Evolutionary conservation across 1,140 invertebrate genomes (phyloP).

Genomic region (Halesus radiatus): DNA sequence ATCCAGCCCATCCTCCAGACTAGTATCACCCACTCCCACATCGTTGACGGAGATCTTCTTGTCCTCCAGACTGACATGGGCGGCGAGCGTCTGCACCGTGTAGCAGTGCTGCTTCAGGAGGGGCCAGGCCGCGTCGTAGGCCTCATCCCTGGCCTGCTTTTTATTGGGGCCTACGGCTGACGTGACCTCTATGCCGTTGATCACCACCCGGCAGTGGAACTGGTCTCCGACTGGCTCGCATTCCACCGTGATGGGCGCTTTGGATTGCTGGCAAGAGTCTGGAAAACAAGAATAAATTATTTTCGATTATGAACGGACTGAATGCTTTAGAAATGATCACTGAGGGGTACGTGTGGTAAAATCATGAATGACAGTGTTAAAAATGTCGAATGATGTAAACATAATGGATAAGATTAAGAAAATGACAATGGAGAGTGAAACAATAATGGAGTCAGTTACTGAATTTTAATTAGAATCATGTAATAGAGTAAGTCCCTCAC

Average conservation of each 20-base stretch:
- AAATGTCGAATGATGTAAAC: too few relatives aligned
- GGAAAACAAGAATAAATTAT: not conserved
- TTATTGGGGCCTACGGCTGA: conserved; percentile 13
- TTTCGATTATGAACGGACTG: too few relatives aligned
- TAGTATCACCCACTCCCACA: conserved; percentile 53
- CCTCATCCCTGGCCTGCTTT: conserved; percentile 45
- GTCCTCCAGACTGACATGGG: conserved; percentile 61
- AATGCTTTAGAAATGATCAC: too few relatives aligned
- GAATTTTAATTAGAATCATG: too few relatives aligned
- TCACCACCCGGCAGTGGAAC: conserved; percentile 3
- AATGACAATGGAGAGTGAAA: too few relatives aligned
- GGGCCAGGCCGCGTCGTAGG: conserved; percentile 44
- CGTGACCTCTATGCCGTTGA: conserved; percentile 32
- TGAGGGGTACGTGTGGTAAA: too few relatives aligned
- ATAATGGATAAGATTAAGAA: too few relatives aligned
- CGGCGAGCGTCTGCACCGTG: conserved; percentile 62
- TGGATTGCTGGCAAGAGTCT: conserved; percentile 46
- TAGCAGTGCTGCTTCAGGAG: conserved; percentile 58
- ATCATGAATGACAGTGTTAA: too few relatives aligned
- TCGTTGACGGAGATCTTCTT: conserved; percentile 60
- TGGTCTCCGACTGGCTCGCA: not conserved
- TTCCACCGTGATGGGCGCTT: not conserved
- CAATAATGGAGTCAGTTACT: too few relatives aligned
- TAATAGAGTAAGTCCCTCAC: too few relatives aligned
- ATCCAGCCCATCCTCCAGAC: conserved; percentile 49